These are phyloP conservation scores for Diuraphis noxia DNA, from an alignment of 1,140 invertebrate genomes.

Conservation along the genomic window DNA sequence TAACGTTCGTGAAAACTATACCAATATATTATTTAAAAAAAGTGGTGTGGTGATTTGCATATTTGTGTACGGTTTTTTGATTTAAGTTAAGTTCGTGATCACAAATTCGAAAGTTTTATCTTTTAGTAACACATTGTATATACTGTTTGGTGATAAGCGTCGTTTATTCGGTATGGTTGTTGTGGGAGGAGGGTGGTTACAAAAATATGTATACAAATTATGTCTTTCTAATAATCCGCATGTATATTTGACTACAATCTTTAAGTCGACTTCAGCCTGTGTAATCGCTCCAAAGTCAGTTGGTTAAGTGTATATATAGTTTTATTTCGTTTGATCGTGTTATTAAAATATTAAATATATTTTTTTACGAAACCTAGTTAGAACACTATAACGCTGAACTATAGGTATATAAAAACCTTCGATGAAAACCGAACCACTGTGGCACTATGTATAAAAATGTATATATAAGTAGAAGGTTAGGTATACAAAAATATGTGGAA, in stretches of 20 bases:
- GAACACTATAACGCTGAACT: background rate
- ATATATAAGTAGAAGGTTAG: background rate
- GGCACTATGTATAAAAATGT: background rate
- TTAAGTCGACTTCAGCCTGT: background rate
- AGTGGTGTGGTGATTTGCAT: background rate
- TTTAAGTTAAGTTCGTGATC: too few relatives aligned
- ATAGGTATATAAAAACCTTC: background rate
- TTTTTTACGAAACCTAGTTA: background rate
- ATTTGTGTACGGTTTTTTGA: background rate
- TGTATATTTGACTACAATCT: background rate
- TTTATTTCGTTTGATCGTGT: background rate
- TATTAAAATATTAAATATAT: background rate
- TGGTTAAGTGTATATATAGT: background rate
- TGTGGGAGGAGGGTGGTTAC: too few relatives aligned
- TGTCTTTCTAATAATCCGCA: background rate
- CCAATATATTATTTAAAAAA: too few relatives aligned
- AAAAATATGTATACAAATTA: background rate
- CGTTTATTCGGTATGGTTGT: background rate
- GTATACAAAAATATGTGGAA: background rate
- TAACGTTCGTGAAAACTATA: background rate
- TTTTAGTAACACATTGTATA: background rate
- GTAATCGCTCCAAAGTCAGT: background rate
- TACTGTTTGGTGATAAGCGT: background rate
- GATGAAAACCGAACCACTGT: background rate
- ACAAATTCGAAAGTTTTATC: too few relatives aligned